phyloP scores from a whole-genome alignment of 2,113 vertebrate genomes.

The Stegostoma tigrinum region DNA sequence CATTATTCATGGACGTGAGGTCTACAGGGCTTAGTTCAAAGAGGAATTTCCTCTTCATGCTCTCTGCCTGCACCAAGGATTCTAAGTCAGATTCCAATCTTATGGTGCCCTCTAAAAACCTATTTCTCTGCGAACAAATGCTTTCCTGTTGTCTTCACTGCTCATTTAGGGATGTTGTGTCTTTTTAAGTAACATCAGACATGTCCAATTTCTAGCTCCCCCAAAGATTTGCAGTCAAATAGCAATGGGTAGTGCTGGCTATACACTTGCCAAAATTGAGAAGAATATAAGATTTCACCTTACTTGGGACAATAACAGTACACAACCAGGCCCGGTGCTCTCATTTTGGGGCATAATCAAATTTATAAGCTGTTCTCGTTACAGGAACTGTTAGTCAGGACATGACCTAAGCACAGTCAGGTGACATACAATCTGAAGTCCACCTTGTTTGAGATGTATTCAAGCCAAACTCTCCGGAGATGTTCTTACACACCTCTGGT shows the following conservation, averaged over 20 bases:
- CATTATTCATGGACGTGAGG: neutral
- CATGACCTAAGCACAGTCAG: neutral
- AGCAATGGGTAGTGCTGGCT: neutral
- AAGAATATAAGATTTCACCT: neutral
- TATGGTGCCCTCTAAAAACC: neutral
- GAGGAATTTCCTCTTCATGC: neutral
- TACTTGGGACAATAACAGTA: too few species aligned
- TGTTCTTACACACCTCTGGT: too few species aligned
- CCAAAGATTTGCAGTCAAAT: neutral
- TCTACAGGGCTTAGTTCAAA: neutral
- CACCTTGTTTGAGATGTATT: neutral
- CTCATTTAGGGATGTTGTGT: neutral
- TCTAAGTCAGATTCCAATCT: neutral
- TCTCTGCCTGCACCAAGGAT: neutral
- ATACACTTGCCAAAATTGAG: neutral
- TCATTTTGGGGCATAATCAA: neutral
- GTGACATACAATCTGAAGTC: neutral
- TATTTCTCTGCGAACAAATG: neutral
- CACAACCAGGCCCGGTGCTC: neutral
- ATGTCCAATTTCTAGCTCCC: neutral
- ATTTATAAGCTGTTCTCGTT: neutral
- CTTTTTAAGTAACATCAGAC: neutral
- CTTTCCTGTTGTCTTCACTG: neutral
- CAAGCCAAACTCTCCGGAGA: too few species aligned
- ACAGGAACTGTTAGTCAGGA: neutral